Evolutionary conservation across 2,113 vertebrate genomes (phyloP).

Genomic region (Albula glossodonta): DNA sequence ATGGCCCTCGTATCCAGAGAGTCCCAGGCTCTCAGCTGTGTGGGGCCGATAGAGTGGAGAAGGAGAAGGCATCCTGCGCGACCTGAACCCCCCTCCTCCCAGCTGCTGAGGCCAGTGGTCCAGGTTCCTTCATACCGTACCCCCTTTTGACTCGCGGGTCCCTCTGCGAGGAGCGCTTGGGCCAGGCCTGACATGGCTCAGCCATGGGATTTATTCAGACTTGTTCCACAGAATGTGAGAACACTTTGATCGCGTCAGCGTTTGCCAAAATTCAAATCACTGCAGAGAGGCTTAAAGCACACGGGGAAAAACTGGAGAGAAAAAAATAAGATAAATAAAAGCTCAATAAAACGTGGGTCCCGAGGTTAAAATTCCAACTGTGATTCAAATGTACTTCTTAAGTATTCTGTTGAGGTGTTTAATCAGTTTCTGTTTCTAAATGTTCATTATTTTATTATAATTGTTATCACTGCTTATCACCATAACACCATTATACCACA

Average conservation of each 20-base stretch:
- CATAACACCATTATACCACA: too few species aligned
- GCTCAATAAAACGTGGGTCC: conserved; percentile 15
- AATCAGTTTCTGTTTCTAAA: too few species aligned
- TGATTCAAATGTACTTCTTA: not conserved
- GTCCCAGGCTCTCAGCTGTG: not conserved
- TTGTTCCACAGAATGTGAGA: not conserved
- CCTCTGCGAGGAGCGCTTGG: not conserved
- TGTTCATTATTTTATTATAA: too few species aligned
- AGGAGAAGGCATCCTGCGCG: conserved; percentile 3
- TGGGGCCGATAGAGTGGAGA: conserved; percentile 15
- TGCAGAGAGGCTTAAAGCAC: not conserved
- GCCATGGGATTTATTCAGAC: conserved; percentile 17
- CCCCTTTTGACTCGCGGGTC: not conserved
- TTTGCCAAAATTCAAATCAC: conserved; percentile 3
- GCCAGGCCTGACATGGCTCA: conserved; percentile 6
- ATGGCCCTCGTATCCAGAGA: not conserved
- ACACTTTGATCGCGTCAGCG: not conserved
- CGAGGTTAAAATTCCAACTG: not conserved
- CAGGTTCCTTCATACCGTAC: not conserved
- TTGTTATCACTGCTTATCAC: too few species aligned
- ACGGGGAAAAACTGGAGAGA: not conserved
- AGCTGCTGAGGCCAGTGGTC: not conserved
- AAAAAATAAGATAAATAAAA: not conserved
- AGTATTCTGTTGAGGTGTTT: too few species aligned
- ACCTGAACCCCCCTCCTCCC: conserved; percentile 11